These are phyloP conservation scores for Diplazon laetatorius DNA, from an alignment of 2,888 invertebrate genomes.

Conservation along the genomic window DNA sequence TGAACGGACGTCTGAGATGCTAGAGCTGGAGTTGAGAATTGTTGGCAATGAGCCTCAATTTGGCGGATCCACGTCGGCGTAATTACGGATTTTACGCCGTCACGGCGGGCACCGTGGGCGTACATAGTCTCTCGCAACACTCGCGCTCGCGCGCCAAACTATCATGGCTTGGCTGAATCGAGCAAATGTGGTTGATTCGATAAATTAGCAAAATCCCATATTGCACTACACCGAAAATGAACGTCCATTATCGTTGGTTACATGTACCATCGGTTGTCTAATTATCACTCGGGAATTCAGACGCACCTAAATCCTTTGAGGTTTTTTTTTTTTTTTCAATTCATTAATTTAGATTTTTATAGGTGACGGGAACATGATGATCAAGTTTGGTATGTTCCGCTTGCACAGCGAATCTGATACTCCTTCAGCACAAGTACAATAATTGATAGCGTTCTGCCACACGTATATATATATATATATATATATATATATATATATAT, in stretches of 20 bases:
- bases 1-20: conserved; percentile 19
- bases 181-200: conserved; percentile 63
- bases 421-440: conserved; percentile 5
- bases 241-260: conserved; percentile 6
- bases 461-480: no score
- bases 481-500: no score
- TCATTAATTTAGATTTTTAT: no score
- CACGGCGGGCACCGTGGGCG: conserved; percentile 62
- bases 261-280: no score
- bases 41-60: conserved; percentile 63
- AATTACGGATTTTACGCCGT: conserved; percentile 66
- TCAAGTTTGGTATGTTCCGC: no score
- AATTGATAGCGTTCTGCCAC: conserved; percentile 17
- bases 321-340: no score
- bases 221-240: conserved; percentile 42
- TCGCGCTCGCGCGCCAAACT: conserved; percentile 47
- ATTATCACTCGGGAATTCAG: no score
- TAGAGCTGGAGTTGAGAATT: conserved; percentile 25
- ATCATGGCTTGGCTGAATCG: conserved; percentile 59
- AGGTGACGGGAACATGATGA: no score
- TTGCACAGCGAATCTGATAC: conserved; percentile 2
- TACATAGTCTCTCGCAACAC: conserved; percentile 57
- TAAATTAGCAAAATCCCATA: conserved; percentile 73
- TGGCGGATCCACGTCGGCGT: conserved; percentile 65
- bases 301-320: no score